Conservation (phyloP, 2,888 invertebrate species). For the Oscheius sp. region DNA sequence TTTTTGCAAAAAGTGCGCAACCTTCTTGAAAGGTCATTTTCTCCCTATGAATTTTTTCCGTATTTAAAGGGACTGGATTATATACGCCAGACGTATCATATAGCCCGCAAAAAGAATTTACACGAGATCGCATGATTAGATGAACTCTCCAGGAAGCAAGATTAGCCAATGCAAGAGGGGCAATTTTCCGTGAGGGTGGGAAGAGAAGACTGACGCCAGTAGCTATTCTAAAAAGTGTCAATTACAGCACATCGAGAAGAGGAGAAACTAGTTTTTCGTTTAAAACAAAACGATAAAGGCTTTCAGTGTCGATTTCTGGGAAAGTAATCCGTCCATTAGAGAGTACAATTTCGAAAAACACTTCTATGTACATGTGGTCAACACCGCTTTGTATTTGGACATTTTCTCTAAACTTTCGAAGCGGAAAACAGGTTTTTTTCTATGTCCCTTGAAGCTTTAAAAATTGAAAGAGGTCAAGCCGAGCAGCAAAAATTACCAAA, state of each 20-base stretch:
- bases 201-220: conserved; percentile 2
- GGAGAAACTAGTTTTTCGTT: conserved; percentile 1
- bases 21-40: background rate
- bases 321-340: too few relatives aligned
- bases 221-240: conserved; percentile 9
- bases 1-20: background rate
- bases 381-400: too few relatives aligned
- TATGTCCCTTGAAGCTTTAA: too few relatives aligned
- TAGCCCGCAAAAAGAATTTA: conserved; percentile 10
- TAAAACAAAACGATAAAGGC: background rate
- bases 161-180: conserved; percentile 11
- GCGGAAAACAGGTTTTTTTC: too few relatives aligned
- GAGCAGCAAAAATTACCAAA: too few relatives aligned
- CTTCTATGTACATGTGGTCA: background rate
- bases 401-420: too few relatives aligned
- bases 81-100: background rate
- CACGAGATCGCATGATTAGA: conserved; percentile 20
- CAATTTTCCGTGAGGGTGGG: conserved; percentile 24
- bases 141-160: conserved; percentile 12
- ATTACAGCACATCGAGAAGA: too few relatives aligned
- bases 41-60: background rate
- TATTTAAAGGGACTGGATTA: background rate
- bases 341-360: too few relatives aligned
- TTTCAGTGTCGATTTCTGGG: background rate
- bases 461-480: too few relatives aligned